Percentiles rank a stretch among this genome's conserved stretches.
Conservation (phyloP, 2,113 vertebrate species). For the Plestiodon gilberti region DNA sequence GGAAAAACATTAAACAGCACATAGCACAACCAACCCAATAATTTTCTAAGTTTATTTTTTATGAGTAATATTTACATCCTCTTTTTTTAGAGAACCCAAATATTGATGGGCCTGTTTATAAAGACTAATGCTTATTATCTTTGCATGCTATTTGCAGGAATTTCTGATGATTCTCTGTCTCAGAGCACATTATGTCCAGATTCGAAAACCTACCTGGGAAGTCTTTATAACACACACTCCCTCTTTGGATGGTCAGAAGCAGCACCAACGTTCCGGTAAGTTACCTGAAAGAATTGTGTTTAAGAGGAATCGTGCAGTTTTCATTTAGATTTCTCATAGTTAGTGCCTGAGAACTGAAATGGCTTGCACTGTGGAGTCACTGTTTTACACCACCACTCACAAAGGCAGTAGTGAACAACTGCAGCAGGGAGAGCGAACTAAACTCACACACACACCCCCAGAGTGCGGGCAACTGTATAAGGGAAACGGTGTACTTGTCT, state of each 20-base stretch:
- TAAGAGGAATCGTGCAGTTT: slow-evolving; percentile 2
- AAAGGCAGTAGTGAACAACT: no score
- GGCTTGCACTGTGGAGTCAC: slow-evolving; percentile 14
- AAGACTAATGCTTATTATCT: neutral
- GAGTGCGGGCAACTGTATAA: no score
- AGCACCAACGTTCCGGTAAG: slow-evolving; percentile 65
- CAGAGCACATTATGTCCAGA: slow-evolving; percentile 60
- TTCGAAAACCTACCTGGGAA: slow-evolving; percentile 61
- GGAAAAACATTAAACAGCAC: no score
- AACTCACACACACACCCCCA: no score
- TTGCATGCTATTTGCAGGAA: slow-evolving; percentile 43
- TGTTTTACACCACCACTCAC: neutral
- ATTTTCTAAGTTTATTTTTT: neutral
- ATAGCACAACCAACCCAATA: neutral
- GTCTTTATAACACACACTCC: slow-evolving; percentile 60
- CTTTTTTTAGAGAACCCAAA: neutral
- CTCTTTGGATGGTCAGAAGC: slow-evolving; percentile 67
- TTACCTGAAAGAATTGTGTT: slow-evolving; percentile 31
- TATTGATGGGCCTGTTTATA: neutral
- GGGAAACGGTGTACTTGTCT: no score
- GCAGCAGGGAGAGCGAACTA: no score
- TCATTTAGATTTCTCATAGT: slow-evolving; percentile 2
- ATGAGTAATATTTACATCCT: neutral
- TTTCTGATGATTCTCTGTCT: slow-evolving; percentile 44
- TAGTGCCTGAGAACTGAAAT: neutral